phyloP scores from a whole-genome alignment of 2,797 vertebrate species.

The Tokudaia muenninki region DNA sequence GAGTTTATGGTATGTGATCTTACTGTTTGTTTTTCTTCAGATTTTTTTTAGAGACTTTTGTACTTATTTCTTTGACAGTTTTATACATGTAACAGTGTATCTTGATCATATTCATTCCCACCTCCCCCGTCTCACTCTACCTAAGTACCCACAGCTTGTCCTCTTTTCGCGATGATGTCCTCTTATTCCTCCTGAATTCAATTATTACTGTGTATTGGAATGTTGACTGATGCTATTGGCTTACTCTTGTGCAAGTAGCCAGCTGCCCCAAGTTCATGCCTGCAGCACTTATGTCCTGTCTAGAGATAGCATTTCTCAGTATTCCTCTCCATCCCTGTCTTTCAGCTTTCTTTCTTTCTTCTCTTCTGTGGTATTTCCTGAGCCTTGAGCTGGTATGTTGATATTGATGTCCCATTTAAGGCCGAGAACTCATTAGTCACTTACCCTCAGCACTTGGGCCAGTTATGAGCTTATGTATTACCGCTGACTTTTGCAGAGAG shows the following conservation, averaged over 20 bases:
- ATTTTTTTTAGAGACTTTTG: slow-evolving; percentile 58
- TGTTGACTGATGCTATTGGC: neutral
- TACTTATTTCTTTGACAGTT: neutral
- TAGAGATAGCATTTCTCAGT: neutral
- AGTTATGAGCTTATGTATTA: neutral
- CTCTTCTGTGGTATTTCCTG: neutral
- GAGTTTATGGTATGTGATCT: neutral
- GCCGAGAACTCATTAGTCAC: neutral
- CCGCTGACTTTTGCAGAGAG: neutral
- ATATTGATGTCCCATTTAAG: neutral
- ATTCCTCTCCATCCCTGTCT: neutral
- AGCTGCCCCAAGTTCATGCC: neutral
- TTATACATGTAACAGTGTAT: neutral
- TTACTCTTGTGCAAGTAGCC: neutral
- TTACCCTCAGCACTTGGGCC: neutral
- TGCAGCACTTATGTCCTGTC: neutral
- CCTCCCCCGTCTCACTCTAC: neutral
- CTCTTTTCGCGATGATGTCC: neutral
- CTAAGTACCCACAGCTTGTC: neutral
- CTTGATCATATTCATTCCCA: neutral
- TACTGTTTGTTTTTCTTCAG: slow-evolving; percentile 53
- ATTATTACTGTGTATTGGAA: neutral
- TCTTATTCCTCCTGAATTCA: neutral
- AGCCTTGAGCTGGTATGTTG: neutral
- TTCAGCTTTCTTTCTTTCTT: neutral